Conservation (phyloP, 2,113 vertebrate genomes). For the Pica pica region DNA sequence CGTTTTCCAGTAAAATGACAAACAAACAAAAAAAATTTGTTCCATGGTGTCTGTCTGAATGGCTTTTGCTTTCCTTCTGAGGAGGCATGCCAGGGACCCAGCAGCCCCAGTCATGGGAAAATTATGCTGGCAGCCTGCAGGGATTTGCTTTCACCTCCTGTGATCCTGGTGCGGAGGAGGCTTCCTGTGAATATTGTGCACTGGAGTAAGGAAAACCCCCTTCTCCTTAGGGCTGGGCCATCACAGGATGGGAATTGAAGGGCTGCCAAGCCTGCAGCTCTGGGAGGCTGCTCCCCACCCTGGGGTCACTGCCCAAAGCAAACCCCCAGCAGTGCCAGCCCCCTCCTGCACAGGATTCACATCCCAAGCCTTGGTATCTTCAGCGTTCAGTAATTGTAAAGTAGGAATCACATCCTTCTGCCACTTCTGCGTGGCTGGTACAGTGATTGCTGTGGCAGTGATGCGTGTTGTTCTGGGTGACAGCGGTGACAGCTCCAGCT, state of each 20-base stretch:
- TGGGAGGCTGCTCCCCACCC: not conserved
- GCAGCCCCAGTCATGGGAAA: not conserved
- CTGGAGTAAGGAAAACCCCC: not conserved
- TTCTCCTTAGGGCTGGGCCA: not conserved
- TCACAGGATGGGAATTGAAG: not conserved
- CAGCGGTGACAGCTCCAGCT: not conserved
- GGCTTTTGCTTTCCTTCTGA: not conserved
- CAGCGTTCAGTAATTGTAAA: not conserved
- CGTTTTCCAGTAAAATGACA: not conserved
- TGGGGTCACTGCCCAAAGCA: not conserved
- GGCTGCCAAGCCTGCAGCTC: not conserved
- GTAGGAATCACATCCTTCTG: not conserved
- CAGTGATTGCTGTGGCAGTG: not conserved
- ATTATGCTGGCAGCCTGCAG: not conserved
- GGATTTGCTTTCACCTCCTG: not conserved
- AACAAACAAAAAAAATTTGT: not conserved
- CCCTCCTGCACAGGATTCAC: fast-evolving
- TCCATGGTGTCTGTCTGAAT: not conserved
- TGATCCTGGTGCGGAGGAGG: not conserved
- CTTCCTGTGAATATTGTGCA: not conserved
- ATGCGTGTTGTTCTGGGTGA: not conserved
- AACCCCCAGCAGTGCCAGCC: not conserved
- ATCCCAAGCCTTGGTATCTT: not conserved
- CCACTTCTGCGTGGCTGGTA: not conserved
- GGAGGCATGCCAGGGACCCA: not conserved